Evolutionary conservation across 2,888 invertebrate species (phyloP).

Genomic region (Metacarcinus magister): DNA sequence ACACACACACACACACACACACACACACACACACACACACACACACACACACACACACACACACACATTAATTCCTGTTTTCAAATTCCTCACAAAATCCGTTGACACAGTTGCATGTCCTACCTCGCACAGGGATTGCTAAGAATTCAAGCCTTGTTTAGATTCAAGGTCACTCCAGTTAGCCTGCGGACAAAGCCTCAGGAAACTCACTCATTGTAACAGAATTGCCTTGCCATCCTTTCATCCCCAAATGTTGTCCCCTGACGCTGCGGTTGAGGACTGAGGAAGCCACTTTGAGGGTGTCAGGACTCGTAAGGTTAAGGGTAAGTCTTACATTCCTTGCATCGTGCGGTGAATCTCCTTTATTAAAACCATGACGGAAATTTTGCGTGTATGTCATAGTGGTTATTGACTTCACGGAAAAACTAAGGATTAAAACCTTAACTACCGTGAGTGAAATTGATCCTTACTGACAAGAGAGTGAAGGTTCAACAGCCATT

Average conservation of each 20-base stretch:
- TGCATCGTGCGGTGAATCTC: background rate
- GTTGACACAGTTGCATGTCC: background rate
- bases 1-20: constrained; percentile 18
- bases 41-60: constrained; percentile 54
- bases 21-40: constrained; percentile 57
- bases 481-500: background rate
- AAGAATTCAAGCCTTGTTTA: background rate
- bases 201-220: background rate
- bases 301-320: background rate
- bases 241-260: background rate
- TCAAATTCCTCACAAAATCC: background rate
- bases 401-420: background rate
- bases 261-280: background rate
- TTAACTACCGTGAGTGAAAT: background rate
- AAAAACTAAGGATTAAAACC: background rate
- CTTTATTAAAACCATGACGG: background rate
- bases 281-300: background rate
- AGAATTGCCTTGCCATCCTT: constrained; percentile 37
- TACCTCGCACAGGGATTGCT: background rate
- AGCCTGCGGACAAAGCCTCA: constrained; percentile 3
- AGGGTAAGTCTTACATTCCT: background rate
- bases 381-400: background rate
- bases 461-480: background rate
- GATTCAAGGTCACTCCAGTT: background rate
- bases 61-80: background rate